A percentile compares a stretch with the other conserved stretches of the same genome.
Conservation (phyloP, 2,113 vertebrate species). For the Amphilophus citrinellus region DNA sequence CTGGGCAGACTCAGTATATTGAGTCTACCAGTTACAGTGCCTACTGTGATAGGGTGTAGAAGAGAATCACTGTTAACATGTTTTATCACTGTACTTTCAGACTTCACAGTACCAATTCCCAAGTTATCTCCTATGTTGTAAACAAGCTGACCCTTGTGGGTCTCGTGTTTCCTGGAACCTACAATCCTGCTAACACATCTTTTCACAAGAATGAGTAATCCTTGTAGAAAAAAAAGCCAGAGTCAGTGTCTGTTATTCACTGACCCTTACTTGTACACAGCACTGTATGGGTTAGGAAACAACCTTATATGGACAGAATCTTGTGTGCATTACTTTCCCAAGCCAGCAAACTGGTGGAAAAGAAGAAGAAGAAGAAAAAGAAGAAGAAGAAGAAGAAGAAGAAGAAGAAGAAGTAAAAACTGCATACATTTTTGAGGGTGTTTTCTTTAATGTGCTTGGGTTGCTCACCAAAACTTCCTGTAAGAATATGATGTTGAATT, state of each 20-base stretch:
- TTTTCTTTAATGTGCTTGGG: neutral
- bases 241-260: conserved; percentile 53
- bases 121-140: conserved; percentile 11
- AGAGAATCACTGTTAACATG: neutral
- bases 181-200: conserved; percentile 31
- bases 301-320: conserved; percentile 30
- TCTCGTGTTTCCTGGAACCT: conserved; percentile 46
- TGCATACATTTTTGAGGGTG: neutral
- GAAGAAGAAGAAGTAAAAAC: neutral
- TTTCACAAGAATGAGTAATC: conserved; percentile 63
- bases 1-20: neutral
- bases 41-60: too few species aligned
- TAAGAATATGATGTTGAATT: neutral
- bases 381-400: too few species aligned
- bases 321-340: neutral
- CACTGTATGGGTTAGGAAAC: conserved; percentile 38
- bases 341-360: neutral
- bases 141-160: conserved; percentile 43
- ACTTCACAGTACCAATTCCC: neutral
- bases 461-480: neutral
- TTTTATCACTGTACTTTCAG: neutral
- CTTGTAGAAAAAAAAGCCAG: conserved; percentile 45
- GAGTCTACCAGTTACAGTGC: neutral
- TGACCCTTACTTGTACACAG: conserved; percentile 39
- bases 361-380: neutral